Base-by-base conservation (phyloP, 2,113 vertebrate species). In the Archilochus colubris region DNA sequence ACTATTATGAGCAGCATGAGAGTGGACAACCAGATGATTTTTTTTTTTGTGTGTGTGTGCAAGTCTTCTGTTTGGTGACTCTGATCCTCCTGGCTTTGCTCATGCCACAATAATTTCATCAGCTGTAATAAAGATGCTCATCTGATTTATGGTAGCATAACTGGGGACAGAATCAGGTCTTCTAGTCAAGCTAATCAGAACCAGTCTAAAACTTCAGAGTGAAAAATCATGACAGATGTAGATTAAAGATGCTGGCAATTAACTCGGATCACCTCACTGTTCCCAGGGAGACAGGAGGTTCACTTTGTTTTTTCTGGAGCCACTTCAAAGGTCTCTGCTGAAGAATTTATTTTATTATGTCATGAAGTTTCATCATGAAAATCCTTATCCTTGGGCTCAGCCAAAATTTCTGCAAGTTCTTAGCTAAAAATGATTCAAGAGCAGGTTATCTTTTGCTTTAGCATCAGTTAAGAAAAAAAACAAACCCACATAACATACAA, bases 121-220 rank as follows among this genome's bases (percentile, higher is more conserved):
- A 75, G 53, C 15, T 38, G 62, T 57, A 78, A 93, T 54, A 76
- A 88, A 86, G 83, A 82, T 48, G 74, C 70, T 92, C 3, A 0
- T 51, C 86, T 93, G 75, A 91, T 93, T 94, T 94, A 86, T 28
- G 25, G 93, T 2, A 85, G 67, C 54, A 31, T 70, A 88, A 93
- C 0, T 64, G 62, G 62, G 86, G 93, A 94, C 74, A 94, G 89
- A 82, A 89, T 86, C 70, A 73, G 78, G 73, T 91, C 81, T 93
- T 83, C 81, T 7, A 82, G 87, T 86, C 70, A n/a, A 89, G 89
- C 75, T 96, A 76, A 91, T 84, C 86, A 79, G 89, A 96, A 62
- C 85, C 81, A 94, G 48, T 75, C 81, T 88, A 48, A 75, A 73
- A 70, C 54, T 82, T 30, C 63, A 70, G 68, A 77, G 61, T 24